These are phyloP conservation scores for Ethmia dodecea DNA, from an alignment of 2,888 invertebrate genomes.

Conservation along the genomic window DNA sequence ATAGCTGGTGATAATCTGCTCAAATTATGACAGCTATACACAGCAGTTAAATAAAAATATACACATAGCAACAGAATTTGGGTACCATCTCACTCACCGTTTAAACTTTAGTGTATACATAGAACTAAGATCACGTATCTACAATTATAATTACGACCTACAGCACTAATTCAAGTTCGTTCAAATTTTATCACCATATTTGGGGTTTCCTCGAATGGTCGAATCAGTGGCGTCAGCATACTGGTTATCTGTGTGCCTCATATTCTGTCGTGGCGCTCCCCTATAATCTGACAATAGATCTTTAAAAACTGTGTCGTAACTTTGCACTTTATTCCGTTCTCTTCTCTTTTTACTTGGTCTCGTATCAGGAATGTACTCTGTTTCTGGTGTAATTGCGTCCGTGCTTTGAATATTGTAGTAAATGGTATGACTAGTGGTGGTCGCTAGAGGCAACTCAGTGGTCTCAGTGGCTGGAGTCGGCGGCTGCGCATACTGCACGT, in stretches of 20 bases:
- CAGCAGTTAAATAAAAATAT: conserved; percentile 34
- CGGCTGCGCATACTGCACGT: conserved; percentile 54
- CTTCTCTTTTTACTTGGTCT: conserved; percentile 7
- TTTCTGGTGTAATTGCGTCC: conserved; percentile 7
- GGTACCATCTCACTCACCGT: conserved; percentile 30
- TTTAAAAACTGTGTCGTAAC: conserved; percentile 12
- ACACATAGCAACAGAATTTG: conserved; percentile 29
- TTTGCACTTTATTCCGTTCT: conserved; percentile 9
- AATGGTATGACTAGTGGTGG: conserved; percentile 25
- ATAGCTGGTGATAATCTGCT: conserved; percentile 31
- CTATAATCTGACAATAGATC: conserved; percentile 8
- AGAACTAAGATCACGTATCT: conserved; percentile 42
- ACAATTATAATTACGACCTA: conserved; percentile 26
- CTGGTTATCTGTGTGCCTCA: conserved; percentile 13
- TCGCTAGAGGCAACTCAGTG: conserved; percentile 27
- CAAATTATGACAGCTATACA: conserved; percentile 36
- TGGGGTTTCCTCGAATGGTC: conserved; percentile 39
- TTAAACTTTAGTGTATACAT: conserved; percentile 29
- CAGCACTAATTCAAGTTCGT: conserved; percentile 26
- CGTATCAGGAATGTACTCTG: conserved; percentile 5
- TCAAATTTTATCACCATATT: conserved; percentile 69
- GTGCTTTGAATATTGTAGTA: conserved; percentile 8
- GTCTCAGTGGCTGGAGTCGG: conserved; percentile 41
- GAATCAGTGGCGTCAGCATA: conserved; percentile 25
- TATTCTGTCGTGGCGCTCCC: neutral